Conservation (phyloP, 2,888 invertebrate genomes). For the Lordiphosa andalusiaca region DNA sequence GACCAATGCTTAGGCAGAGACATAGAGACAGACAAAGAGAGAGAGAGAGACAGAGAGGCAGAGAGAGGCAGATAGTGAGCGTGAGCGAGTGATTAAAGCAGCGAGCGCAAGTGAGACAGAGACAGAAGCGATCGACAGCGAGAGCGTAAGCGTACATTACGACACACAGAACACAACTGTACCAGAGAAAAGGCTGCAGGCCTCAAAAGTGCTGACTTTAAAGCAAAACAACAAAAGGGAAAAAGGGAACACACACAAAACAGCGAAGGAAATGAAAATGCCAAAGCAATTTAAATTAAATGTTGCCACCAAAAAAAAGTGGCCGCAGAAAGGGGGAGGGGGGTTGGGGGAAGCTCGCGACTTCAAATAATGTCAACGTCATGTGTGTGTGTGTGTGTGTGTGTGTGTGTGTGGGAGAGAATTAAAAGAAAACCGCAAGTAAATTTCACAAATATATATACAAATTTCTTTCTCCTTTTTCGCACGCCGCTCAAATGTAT, state of each 20-base stretch:
- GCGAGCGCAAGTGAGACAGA: conserved; percentile 9
- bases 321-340: conserved; percentile 40
- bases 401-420: conserved; percentile 12
- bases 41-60: conserved; percentile 14
- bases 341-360: conserved; percentile 28
- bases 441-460: conserved; percentile 27
- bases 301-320: conserved; percentile 45
- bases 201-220: conserved; percentile 1
- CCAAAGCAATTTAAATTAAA: conserved; percentile 65
- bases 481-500: conserved; percentile 23
- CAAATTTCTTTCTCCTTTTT: conserved; percentile 3
- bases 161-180: conserved; percentile 25
- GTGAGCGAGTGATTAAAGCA: conserved; percentile 19
- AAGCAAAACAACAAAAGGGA: conserved; percentile 4
- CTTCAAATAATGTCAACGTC: conserved; percentile 34
- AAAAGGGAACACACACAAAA: conserved; percentile 19
- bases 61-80: conserved; percentile 10
- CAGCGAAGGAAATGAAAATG: conserved; percentile 24
- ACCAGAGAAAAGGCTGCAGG: conserved; percentile 8
- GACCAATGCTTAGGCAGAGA: conserved; percentile 10
- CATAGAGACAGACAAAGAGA: conserved; percentile 12
- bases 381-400: conserved; percentile 5
- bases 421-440: conserved; percentile 22
- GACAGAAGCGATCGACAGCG: conserved; percentile 21
- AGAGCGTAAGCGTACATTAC: conserved; percentile 14